Percentiles rank a stretch among this genome's conserved stretches.
Evolutionary conservation across 2,888 invertebrate genomes (phyloP).

Genomic region (Frankliniella fusca): DNA sequence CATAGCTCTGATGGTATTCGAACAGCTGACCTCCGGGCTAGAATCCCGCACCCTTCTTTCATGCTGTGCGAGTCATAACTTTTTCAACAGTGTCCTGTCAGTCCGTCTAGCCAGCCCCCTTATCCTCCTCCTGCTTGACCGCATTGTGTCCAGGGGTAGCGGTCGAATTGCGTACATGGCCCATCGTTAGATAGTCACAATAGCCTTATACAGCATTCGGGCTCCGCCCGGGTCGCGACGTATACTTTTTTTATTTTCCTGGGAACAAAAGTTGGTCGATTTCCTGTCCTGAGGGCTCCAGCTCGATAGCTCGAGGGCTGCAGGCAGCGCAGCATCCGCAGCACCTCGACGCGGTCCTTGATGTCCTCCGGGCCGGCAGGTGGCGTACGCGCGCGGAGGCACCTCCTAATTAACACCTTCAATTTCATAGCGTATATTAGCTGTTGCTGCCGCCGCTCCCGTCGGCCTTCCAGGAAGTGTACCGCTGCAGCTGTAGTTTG

Average conservation of each 20-base stretch:
- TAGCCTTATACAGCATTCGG: too few relatives aligned
- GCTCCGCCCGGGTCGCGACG: not conserved
- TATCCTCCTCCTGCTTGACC: too few relatives aligned
- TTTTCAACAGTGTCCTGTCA: too few relatives aligned
- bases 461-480: constrained; percentile 17
- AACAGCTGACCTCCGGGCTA: too few relatives aligned
- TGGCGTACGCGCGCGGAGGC: not conserved
- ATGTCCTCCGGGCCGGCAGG: not conserved
- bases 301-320: too few relatives aligned
- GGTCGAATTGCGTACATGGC: not conserved
- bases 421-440: constrained; percentile 25
- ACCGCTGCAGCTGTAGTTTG: constrained; percentile 19
- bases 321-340: too few relatives aligned
- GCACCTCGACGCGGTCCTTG: too few relatives aligned
- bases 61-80: too few relatives aligned
- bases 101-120: too few relatives aligned
- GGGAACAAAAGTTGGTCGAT: not conserved
- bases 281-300: not conserved
- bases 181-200: not conserved
- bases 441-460: not conserved
- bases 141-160: not conserved
- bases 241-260: not conserved
- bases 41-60: too few relatives aligned
- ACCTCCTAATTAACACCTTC: constrained; percentile 17
- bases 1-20: too few relatives aligned